phyloP scores from a whole-genome alignment of 2,797 vertebrate genomes.

The Mormyrops boulengeri region DNA sequence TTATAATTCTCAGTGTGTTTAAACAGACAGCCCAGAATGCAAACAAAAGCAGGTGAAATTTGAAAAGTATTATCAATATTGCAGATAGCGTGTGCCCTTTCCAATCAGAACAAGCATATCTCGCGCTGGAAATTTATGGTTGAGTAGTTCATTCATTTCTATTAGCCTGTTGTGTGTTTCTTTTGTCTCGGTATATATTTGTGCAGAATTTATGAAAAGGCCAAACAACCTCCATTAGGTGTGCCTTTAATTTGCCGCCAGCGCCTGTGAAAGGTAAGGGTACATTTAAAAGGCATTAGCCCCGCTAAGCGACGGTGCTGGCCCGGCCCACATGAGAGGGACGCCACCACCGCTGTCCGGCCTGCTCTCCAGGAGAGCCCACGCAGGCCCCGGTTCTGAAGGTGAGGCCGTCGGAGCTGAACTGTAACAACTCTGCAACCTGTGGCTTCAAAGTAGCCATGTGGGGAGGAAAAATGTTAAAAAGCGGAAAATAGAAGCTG shows the following conservation, averaged over 20 bases:
- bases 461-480: conserved; percentile 68
- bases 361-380: conserved; percentile 39
- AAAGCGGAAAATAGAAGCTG: conserved; percentile 59
- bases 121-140: conserved; percentile 98
- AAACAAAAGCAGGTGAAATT: conserved; percentile 99
- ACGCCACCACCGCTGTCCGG: conserved; percentile 50
- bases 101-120: conserved; percentile 98
- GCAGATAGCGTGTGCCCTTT: conserved; percentile 99
- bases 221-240: conserved; percentile 72
- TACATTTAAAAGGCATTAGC: conserved; percentile 68
- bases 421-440: conserved; percentile 79
- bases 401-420: conserved; percentile 71
- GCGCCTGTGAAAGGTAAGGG: conserved; percentile 57
- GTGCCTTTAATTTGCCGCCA: conserved; percentile 63
- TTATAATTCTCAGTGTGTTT: conserved; percentile 99
- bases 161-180: conserved; percentile 95
- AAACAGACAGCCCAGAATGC: conserved; percentile 99
- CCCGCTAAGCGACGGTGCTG: conserved; percentile 59
- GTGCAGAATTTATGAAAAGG: conserved; percentile 75
- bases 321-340: conserved; percentile 45
- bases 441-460: conserved; percentile 71
- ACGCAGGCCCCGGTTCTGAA: conserved; percentile 62
- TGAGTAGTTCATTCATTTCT: conserved; percentile 99
- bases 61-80: conserved; percentile 99
- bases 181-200: conserved; percentile 67